Evolutionary conservation across 2,797 vertebrate species (phyloP).

Genomic region (Melanogrammus aeglefinus): DNA sequence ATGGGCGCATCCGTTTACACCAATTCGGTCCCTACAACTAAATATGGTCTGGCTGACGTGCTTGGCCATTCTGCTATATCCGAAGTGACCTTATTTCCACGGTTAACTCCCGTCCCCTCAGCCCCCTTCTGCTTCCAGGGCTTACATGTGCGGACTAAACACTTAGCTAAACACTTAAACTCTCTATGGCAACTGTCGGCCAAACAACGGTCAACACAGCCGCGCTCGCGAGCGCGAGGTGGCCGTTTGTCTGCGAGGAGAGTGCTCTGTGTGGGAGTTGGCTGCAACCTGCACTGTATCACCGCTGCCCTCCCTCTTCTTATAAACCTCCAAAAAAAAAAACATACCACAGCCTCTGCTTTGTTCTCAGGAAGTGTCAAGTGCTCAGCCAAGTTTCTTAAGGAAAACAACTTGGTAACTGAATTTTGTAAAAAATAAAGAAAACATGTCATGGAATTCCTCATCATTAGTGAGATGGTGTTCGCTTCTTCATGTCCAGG

Average conservation of each 20-base stretch:
- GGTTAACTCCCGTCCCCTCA: conserved; percentile 40
- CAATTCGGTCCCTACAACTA: background rate
- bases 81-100: conserved; percentile 43
- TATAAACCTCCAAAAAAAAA: conserved; percentile 31
- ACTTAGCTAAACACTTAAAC: conserved; percentile 32
- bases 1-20: background rate
- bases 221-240: conserved; percentile 18
- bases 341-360: conserved; percentile 8
- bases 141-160: conserved; percentile 53
- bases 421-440: background rate
- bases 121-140: conserved; percentile 38
- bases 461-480: conserved; percentile 47
- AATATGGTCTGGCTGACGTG: conserved; percentile 48
- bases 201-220: conserved; percentile 69
- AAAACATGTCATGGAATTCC: conserved; percentile 27
- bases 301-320: conserved; percentile 22
- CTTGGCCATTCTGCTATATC: conserved; percentile 45
- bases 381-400: background rate
- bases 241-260: conserved; percentile 36
- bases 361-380: background rate
- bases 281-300: conserved; percentile 55
- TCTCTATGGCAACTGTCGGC: conserved; percentile 64
- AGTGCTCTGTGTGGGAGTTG: conserved; percentile 40
- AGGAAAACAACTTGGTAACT: background rate
- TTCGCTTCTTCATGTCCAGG: conserved; percentile 31